Conservation (phyloP, 2,888 invertebrate genomes). For the Perdita meconis region DNA sequence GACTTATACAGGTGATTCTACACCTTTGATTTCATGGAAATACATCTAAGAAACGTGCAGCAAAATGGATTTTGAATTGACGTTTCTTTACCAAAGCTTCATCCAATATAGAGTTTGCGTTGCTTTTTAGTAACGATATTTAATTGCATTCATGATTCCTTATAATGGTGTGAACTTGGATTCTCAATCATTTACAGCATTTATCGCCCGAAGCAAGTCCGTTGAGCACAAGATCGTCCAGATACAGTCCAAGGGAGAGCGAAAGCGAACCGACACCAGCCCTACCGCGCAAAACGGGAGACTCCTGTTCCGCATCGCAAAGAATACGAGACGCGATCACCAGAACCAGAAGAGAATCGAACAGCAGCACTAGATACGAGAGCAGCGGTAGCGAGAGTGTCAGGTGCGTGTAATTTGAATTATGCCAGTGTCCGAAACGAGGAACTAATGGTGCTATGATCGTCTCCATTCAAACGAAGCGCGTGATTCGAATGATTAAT, state of each 20-base stretch:
- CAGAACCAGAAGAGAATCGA: slow-evolving; percentile 82
- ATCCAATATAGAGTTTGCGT: too few species aligned
- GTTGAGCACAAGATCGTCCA: slow-evolving; percentile 81
- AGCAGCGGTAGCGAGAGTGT: slow-evolving; percentile 83
- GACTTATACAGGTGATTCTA: too few species aligned
- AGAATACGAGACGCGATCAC: slow-evolving; percentile 82
- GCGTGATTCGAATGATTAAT: slow-evolving; percentile 3
- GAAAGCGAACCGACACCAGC: slow-evolving; percentile 83
- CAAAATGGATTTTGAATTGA: too few species aligned
- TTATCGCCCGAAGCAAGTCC: slow-evolving; percentile 83
- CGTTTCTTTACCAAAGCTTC: too few species aligned
- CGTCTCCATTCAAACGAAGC: not conserved
- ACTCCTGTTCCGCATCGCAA: slow-evolving; percentile 81
- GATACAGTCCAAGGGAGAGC: slow-evolving; percentile 83
- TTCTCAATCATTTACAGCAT: slow-evolving; percentile 77
- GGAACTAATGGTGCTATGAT: not conserved
- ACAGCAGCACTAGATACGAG: slow-evolving; percentile 82
- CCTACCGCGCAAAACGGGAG: slow-evolving; percentile 79
- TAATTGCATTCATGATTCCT: too few species aligned
- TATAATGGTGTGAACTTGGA: too few species aligned
- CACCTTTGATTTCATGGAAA: too few species aligned
- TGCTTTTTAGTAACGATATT: too few species aligned
- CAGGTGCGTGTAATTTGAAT: slow-evolving; percentile 70
- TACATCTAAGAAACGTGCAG: too few species aligned
- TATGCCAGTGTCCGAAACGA: not conserved